Conservation (phyloP, 1,140 invertebrate species). For the Glossosoma conforme region DNA sequence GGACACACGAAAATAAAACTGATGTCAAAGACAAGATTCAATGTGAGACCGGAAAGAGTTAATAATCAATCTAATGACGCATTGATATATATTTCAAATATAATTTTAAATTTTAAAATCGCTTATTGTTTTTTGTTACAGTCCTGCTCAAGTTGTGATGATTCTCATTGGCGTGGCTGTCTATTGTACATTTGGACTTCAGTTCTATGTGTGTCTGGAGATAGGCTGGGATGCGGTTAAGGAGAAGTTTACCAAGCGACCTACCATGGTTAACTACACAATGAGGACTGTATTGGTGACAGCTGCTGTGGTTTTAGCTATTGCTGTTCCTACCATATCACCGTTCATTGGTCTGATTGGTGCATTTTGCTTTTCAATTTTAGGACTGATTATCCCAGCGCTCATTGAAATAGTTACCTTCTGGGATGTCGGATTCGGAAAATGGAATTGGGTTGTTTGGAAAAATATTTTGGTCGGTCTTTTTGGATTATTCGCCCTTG, state of each 20-base stretch:
- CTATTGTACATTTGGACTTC: slow-evolving; percentile 90
- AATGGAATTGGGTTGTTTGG: slow-evolving; percentile 64
- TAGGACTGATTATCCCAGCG: slow-evolving; percentile 88
- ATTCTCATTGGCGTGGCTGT: slow-evolving; percentile 83
- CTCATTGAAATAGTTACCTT: slow-evolving; percentile 79
- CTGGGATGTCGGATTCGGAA: slow-evolving; percentile 71
- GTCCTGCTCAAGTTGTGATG: slow-evolving; percentile 79
- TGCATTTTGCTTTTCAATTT: slow-evolving; percentile 88
- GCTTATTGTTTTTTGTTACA: slow-evolving; percentile 50
- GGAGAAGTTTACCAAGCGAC: slow-evolving; percentile 62
- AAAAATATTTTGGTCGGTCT: slow-evolving; percentile 71
- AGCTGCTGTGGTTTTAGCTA: slow-evolving; percentile 71
- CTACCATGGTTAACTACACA: slow-evolving; percentile 68
- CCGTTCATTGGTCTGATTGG: slow-evolving; percentile 92
- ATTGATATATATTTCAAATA: slow-evolving; percentile 6
- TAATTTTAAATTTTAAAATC: too few species aligned
- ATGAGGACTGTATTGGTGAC: slow-evolving; percentile 63
- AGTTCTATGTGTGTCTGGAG: slow-evolving; percentile 91
- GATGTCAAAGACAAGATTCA: too few species aligned
- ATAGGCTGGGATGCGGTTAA: slow-evolving; percentile 73
- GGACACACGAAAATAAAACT: background rate
- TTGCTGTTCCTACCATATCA: slow-evolving; percentile 81
- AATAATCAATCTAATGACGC: background rate
- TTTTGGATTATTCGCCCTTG: slow-evolving; percentile 69
- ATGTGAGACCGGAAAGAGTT: too few species aligned